Percentiles rank a stretch among this genome's conserved stretches.
Conservation (phyloP, 2,113 vertebrate genomes). For the Hassar affinis region DNA sequence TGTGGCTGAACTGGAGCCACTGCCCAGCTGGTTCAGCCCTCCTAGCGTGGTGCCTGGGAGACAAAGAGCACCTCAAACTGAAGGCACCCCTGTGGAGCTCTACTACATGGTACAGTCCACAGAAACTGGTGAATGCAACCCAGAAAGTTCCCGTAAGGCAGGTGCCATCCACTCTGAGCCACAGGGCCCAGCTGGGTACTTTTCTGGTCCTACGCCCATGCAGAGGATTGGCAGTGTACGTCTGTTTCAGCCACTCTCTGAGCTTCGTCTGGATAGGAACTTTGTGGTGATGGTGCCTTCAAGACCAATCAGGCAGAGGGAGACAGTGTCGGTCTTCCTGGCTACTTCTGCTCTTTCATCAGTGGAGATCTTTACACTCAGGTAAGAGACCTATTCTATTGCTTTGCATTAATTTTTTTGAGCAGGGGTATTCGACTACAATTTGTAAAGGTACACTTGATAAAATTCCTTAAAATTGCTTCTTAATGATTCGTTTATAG, state of each 20-base stretch:
- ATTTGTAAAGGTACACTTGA: background rate
- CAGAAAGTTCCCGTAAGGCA: conserved; percentile 77
- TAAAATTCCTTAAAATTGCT: background rate
- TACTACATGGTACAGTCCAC: conserved; percentile 83
- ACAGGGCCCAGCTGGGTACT: conserved; percentile 62
- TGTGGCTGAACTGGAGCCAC: conserved; percentile 84
- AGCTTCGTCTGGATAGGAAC: conserved; percentile 82
- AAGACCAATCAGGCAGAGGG: conserved; percentile 83
- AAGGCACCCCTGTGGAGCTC: conserved; percentile 86
- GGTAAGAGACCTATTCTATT: conserved; percentile 67
- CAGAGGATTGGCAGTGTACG: conserved; percentile 82
- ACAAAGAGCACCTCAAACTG: conserved; percentile 67
- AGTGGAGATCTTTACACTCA: conserved; percentile 86
- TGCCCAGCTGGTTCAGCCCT: conserved; percentile 82
- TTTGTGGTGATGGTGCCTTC: conserved; percentile 86
- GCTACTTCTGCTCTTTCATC: conserved; percentile 79
- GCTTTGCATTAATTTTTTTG: background rate
- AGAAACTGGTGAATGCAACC: conserved; percentile 74
- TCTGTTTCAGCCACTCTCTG: conserved; percentile 76
- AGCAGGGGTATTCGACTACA: background rate
- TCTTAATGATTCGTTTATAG: background rate
- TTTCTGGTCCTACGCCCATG: conserved; percentile 77
- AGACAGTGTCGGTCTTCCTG: conserved; percentile 80
- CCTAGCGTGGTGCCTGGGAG: conserved; percentile 73
- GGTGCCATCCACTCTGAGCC: conserved; percentile 75